Evolutionary conservation across 1,140 invertebrate genomes (phyloP), one percentile per base, ranked within the genome.

Genomic region (Anastrepha obliqua): DNA sequence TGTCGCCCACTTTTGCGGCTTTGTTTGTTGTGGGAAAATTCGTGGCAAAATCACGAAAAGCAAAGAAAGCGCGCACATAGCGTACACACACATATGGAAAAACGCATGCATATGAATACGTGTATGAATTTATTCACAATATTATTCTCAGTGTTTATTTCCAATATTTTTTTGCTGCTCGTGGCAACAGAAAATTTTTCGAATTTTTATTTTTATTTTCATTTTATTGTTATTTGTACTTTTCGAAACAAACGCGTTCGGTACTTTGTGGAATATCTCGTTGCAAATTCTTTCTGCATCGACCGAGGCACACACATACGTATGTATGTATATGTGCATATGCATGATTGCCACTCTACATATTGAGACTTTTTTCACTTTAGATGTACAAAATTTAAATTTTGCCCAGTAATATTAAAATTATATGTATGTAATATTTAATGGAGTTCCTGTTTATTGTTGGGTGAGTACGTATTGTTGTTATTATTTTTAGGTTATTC

Each of bases 11-110:
- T 67, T 67, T 13, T 9, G 65, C 8, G 64, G 20, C 5, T 67
- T 67, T 67, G 65, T 67, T 67, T 67, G 39, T 8, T 13, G 65
- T 67, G 65, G 29, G 78, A 85, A 85, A 58, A 85, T 85, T 20
- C 58, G 29, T 29, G 29, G 78, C 78, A 85, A 58, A 55, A 85
- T 85, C 78, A 85, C 78, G 78, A 58, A 85, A 58, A 13, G 78
- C 29, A 85, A 85, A 85, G 47, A 60, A 5, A 9, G 3, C n/a
- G 44, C 47, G 7, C 47, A 85, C 20, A 55, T 20, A 81, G 29
- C 2, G 42, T 81, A n/a, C 20, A 6, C 20, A 5, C 15, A 65
- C 15, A 29, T 65, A 8, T 2, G 5, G 8, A 29, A 29, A 29
- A 29, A 29, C 29, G 29, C 29, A 1, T 65, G 20, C 29, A 65